Evolutionary conservation across 2,113 vertebrate genomes (phyloP), one percentile per base, ranked within the genome.

Genomic region (Eulacestoma nigropectus): DNA sequence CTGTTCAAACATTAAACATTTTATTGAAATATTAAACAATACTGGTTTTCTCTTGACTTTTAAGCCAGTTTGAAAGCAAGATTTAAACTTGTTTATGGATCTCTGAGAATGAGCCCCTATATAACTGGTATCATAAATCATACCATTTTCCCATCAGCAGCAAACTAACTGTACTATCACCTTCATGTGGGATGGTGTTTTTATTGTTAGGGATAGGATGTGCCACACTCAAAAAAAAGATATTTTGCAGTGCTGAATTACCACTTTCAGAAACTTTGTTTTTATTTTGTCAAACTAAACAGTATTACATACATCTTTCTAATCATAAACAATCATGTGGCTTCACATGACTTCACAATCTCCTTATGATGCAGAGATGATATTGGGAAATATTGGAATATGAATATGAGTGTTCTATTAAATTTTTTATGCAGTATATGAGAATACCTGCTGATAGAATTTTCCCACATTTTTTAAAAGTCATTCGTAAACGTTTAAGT

Each of bases 1-100:
- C 49, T 84, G 25, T 82, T 96, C 79, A 93, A 87, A 47, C 13
- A 67, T 77, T 70, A 62, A 86, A 76, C 10, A 73, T 76, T 80
- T 89, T 89, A 30, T 81, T 95, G 76, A 92, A 95, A 89, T 95
- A 92, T 78, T 95, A 80, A 92, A 87, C 25, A 89, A 15, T n/a
- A 76, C 16, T 90, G 16, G 4, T 93, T 92, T 95, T 89, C 44
- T 92, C 73, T 89, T 92, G 41, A 35, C 10, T 49, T 27, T 72
- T 86, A 73, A 67, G 20, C 30, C 25, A 35, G 17, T 44, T 74
- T 11, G 6, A 91, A 89, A 79, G 16, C 8, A 78, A 13, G 23
- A 79, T 77, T 95, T 93, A 95, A 93, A 87, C 39, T 72, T 11
- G 9, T 78, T 93, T 85, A 56, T 2, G 10, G 69, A 74, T 88